These are phyloP conservation scores for Anabas testudineus DNA, from an alignment of 2,797 vertebrate genomes.

Conservation along the genomic window DNA sequence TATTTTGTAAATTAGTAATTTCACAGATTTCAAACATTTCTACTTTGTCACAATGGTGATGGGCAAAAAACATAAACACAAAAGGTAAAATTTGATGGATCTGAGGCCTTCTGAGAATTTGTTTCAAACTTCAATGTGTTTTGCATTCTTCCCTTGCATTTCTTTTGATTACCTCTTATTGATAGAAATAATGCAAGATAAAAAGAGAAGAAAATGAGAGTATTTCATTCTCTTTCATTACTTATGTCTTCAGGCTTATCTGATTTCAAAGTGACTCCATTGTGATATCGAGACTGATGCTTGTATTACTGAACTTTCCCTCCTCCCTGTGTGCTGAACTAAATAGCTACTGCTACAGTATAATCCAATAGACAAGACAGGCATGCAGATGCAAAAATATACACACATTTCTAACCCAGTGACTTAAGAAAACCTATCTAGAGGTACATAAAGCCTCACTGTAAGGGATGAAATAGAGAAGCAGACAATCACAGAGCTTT, in stretches of 20 bases:
- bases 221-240: conserved; percentile 35
- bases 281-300: conserved; percentile 40
- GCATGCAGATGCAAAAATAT: conserved; percentile 7
- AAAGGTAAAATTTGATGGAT: no score
- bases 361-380: conserved; percentile 58
- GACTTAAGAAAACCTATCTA: conserved; percentile 24
- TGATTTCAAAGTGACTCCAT: conserved; percentile 48
- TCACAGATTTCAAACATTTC: no score
- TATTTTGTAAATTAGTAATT: no score
- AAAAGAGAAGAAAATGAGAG: conserved; percentile 1
- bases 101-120: no score
- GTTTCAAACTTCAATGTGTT: not conserved
- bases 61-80: no score
- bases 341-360: conserved; percentile 42
- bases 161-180: not conserved
- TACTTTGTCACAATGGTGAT: no score
- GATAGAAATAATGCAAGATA: conserved; percentile 25
- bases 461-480: not conserved
- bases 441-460: conserved; percentile 28
- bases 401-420: conserved; percentile 14
- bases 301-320: conserved; percentile 28
- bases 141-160: not conserved
- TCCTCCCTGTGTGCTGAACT: conserved; percentile 26
- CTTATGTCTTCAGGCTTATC: conserved; percentile 40
- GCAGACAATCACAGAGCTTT: conserved; percentile 1